A percentile compares a stretch with the other conserved stretches of the same genome.
These are phyloP conservation scores for Polyommatus iphigenia DNA, from an alignment of 2,888 invertebrate genomes.

Conservation along the genomic window DNA sequence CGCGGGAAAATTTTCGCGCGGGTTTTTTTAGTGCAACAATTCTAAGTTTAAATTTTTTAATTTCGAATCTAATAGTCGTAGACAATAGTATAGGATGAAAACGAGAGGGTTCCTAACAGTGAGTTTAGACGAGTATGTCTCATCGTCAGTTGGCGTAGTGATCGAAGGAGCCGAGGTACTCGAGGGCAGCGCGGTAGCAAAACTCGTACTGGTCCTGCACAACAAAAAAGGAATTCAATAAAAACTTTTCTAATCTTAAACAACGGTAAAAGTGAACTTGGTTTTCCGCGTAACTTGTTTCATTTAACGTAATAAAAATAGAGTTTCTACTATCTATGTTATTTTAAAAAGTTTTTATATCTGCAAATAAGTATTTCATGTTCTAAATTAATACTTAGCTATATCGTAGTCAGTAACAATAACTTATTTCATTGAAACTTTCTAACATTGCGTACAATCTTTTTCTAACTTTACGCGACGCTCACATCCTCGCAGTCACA, in stretches of 20 bases:
- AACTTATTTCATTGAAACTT: background rate
- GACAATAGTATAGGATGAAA: constrained; percentile 18
- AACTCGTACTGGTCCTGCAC: constrained; percentile 99
- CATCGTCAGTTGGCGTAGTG: constrained; percentile 93
- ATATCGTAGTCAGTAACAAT: background rate
- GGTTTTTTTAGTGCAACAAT: background rate
- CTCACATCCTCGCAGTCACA: too few species aligned
- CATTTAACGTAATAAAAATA: background rate
- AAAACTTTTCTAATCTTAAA: constrained; percentile 26
- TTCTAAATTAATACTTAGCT: too few species aligned
- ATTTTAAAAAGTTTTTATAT: background rate
- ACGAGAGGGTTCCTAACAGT: constrained; percentile 37
- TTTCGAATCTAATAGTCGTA: background rate
- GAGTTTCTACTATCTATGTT: background rate
- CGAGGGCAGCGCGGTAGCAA: constrained; percentile 98
- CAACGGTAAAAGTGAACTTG: constrained; percentile 19
- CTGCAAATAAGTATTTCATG: background rate
- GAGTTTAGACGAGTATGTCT: constrained; percentile 69
- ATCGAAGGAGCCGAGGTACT: constrained; percentile 98
- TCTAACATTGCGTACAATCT: background rate
- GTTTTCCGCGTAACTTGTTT: background rate
- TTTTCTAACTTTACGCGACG: too few species aligned
- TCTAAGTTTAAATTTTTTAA: background rate
- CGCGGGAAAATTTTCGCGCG: constrained; percentile 1
- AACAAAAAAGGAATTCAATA: constrained; percentile 37